phyloP scores from a whole-genome alignment of 1,140 invertebrate species.

The Sitodiplosis mosellana region DNA sequence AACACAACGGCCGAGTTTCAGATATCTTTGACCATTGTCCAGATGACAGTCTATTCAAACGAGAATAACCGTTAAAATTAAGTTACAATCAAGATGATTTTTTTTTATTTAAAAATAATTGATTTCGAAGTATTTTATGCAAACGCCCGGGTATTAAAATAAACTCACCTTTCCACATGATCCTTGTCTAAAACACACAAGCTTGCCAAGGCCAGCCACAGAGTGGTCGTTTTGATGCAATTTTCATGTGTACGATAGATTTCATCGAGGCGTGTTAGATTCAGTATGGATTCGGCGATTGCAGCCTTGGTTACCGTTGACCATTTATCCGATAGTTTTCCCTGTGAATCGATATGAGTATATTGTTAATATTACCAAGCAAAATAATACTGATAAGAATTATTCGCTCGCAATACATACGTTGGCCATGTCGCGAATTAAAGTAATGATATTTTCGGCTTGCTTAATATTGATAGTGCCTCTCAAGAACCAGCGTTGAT shows the following conservation, averaged over 20 bases:
- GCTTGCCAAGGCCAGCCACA: slow-evolving; percentile 86
- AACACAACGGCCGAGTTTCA: slow-evolving; percentile 45
- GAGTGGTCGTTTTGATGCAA: slow-evolving; percentile 61
- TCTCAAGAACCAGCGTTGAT: slow-evolving; percentile 63
- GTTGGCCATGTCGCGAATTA: slow-evolving; percentile 80
- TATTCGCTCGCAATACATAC: slow-evolving; percentile 32
- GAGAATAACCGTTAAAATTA: too few relatives aligned
- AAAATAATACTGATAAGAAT: neutral
- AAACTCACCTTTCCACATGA: slow-evolving; percentile 59
- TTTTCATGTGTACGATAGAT: slow-evolving; percentile 46
- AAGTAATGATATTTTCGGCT: slow-evolving; percentile 69
- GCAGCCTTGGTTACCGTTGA: slow-evolving; percentile 69
- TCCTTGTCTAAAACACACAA: slow-evolving; percentile 82
- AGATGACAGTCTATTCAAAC: slow-evolving; percentile 35
- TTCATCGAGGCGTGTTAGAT: slow-evolving; percentile 66
- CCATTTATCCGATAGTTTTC: slow-evolving; percentile 73
- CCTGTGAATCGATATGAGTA: slow-evolving; percentile 34
- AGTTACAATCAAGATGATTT: too few relatives aligned
- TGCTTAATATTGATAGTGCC: slow-evolving; percentile 66
- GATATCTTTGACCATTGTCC: slow-evolving; percentile 41
- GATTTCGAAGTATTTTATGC: neutral
- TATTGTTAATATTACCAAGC: slow-evolving; percentile 3
- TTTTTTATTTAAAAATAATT: neutral
- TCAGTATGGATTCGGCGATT: slow-evolving; percentile 78
- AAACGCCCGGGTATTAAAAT: slow-evolving; percentile 1